These are phyloP conservation scores for Eupleurogrammus muticus DNA, from an alignment of 2,797 vertebrate genomes.

Conservation along the genomic window DNA sequence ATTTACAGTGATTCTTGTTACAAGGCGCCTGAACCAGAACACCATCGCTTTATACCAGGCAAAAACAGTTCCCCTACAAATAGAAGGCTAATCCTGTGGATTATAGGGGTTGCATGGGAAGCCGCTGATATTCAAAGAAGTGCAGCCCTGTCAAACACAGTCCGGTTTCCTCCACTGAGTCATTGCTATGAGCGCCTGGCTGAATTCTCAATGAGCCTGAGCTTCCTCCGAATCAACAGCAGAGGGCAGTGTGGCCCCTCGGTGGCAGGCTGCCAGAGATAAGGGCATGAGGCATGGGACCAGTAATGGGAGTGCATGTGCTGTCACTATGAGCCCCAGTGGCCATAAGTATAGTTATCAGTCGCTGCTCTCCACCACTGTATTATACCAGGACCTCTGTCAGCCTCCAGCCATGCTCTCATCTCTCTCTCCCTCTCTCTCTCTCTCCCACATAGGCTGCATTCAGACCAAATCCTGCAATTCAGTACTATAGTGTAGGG, in stretches of 20 bases:
- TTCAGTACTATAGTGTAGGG: too few relatives aligned
- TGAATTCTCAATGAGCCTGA: constrained; percentile 60
- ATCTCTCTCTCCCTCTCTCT: constrained; percentile 73
- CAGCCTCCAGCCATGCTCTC: constrained; percentile 79
- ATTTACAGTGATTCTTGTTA: background rate
- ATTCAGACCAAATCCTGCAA: too few relatives aligned
- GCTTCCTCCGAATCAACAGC: constrained; percentile 65
- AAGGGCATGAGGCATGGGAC: constrained; percentile 82
- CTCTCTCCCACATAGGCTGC: background rate
- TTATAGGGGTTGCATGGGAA: constrained; percentile 27
- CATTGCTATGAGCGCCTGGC: constrained; percentile 46
- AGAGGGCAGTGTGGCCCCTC: constrained; percentile 81
- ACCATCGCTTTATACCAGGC: background rate
- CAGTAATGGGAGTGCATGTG: constrained; percentile 86
- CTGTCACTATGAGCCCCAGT: constrained; percentile 86
- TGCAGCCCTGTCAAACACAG: constrained; percentile 66
- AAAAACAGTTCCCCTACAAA: constrained; percentile 29
- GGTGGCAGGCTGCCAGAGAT: constrained; percentile 72
- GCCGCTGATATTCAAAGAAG: constrained; percentile 60
- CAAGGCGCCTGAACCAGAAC: background rate
- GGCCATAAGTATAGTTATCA: constrained; percentile 87
- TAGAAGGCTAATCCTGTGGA: constrained; percentile 10
- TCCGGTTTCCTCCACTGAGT: constrained; percentile 63
- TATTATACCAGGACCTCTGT: constrained; percentile 87
- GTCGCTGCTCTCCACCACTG: constrained; percentile 83